Evolutionary conservation across 1,140 invertebrate genomes (phyloP), one percentile per base, ranked within the genome.

Genomic region (Megalonaias nervosa): DNA sequence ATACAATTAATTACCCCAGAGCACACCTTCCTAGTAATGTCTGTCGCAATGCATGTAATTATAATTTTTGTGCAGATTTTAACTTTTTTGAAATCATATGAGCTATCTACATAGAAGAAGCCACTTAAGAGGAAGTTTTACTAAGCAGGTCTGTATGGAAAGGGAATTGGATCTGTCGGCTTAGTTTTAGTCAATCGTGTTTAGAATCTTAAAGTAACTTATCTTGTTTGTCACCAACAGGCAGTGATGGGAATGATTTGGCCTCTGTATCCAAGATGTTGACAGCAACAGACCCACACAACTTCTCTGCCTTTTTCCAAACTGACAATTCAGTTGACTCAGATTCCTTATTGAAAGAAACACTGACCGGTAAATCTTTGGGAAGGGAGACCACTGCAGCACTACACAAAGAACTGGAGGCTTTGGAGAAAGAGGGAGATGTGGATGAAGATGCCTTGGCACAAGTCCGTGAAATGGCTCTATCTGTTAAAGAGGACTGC

Each of bases 181-280:
- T 48, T 9, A 48, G 11, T 48, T 48, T 48, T 11, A 48, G 38
- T 11, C 9, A 48, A 9, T 48, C 38, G 11, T 48, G 38, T 48
- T 48, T 48, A 48, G 38, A 48, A 11, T 48, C 38, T 48, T 48
- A 11, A 5, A 48, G 11, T 48, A 48, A 48, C 38, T 48, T 48
- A 4, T 48, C 38, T 48, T 48, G 38, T 48, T 48, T 48, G 6
- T 48, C 38, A 48, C 38, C 38, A 48, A 48, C 38, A 48, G 38
- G 38, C 38, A 48, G 9, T 48, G 38, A 48, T 65, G 76, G 74
- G 23, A 67, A 81, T 38, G 87, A 89, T 60, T 77, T 90, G 38
- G 85, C 89, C 38, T 88, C 89, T 16, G 86, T 90, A 17, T 85
- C 84, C 48, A 86, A 85, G 74, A 90, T 90, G 68, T 75, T 90